Evolutionary conservation across 2,888 invertebrate genomes (phyloP).

Genomic region (Fragum whitleyi): DNA sequence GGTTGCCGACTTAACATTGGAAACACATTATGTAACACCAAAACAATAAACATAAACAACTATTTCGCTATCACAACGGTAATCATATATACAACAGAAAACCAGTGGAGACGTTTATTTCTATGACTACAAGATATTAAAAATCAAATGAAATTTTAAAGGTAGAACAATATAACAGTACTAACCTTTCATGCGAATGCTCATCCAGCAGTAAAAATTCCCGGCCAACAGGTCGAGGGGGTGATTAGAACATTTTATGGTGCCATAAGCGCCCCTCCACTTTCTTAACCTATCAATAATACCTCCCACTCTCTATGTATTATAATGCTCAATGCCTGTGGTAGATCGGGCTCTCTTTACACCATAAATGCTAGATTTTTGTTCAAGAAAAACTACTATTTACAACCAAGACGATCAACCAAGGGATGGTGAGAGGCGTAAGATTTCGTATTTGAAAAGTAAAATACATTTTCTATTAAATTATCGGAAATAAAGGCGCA

Average conservation of each 20-base stretch:
- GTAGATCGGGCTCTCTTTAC: neutral
- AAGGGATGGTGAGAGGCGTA: no score
- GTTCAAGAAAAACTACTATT: no score
- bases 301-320: slow-evolving; percentile 21
- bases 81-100: no score
- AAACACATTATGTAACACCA: no score
- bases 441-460: no score
- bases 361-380: no score
- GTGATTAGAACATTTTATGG: slow-evolving; percentile 8
- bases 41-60: no score
- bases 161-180: slow-evolving; percentile 27
- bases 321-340: slow-evolving; percentile 19
- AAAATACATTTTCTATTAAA: no score
- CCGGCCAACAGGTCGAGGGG: neutral
- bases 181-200: slow-evolving; percentile 15
- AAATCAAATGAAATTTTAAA: slow-evolving; percentile 26
- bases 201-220: slow-evolving; percentile 13
- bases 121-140: slow-evolving; percentile 18
- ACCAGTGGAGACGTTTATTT: slow-evolving; percentile 8
- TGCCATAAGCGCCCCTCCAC: slow-evolving; percentile 7
- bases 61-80: no score
- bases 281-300: slow-evolving; percentile 17
- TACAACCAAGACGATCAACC: no score
- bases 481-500: no score
- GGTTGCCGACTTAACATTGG: no score